Evolutionary conservation across 2,113 vertebrate genomes (phyloP).

Genomic region (Rana temporaria): DNA sequence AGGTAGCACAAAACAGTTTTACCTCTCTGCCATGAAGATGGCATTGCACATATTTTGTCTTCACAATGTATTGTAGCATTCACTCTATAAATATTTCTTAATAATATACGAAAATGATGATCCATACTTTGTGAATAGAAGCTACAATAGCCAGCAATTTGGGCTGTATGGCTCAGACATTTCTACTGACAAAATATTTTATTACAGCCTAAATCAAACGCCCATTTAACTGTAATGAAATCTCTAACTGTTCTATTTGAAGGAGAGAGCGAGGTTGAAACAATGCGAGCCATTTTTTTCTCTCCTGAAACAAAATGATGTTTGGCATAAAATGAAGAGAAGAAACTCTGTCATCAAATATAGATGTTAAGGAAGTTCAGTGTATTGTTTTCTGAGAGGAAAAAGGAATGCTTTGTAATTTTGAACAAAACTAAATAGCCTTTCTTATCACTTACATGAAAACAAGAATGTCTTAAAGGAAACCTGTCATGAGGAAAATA

Average conservation of each 20-base stretch:
- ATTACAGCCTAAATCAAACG: slow-evolving; percentile 50
- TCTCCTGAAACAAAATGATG: slow-evolving; percentile 18
- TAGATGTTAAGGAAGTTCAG: slow-evolving; percentile 31
- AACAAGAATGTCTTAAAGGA: too few species aligned
- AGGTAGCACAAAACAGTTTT: background rate
- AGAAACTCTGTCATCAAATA: slow-evolving; percentile 33
- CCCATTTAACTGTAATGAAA: slow-evolving; percentile 46
- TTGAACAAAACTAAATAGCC: background rate
- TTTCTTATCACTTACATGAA: too few species aligned
- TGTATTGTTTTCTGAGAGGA: slow-evolving; percentile 15
- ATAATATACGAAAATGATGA: slow-evolving; percentile 18
- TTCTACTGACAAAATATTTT: slow-evolving; percentile 9
- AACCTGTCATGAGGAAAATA: too few species aligned
- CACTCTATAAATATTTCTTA: slow-evolving; percentile 5
- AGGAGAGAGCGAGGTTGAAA: slow-evolving; percentile 45
- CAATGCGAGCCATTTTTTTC: slow-evolving; percentile 21
- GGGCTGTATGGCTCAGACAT: background rate
- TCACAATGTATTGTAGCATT: background rate
- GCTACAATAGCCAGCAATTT: background rate
- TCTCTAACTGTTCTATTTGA: slow-evolving; percentile 53
- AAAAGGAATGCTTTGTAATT: background rate
- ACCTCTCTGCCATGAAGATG: slow-evolving; percentile 27
- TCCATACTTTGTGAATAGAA: background rate
- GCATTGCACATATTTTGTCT: background rate
- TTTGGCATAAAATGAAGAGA: slow-evolving; percentile 18